Evolutionary conservation across 2,888 invertebrate species (phyloP).

Genomic region (Plagiodera versicolora): DNA sequence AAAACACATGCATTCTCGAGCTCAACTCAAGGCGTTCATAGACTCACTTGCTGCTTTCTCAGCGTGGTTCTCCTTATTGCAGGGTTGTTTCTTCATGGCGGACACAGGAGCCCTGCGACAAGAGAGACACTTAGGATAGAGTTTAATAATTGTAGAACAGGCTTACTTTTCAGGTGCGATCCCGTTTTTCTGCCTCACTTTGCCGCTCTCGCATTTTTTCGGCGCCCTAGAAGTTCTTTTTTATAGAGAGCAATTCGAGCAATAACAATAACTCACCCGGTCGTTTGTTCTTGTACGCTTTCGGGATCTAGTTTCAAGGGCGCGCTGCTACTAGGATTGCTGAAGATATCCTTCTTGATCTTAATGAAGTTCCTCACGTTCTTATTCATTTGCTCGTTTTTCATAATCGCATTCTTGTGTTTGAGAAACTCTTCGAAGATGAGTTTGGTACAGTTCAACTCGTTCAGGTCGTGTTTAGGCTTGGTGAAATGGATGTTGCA

Average conservation of each 20-base stretch:
- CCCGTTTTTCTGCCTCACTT: not conserved
- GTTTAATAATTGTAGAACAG: not conserved
- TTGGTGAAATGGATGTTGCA: conserved; percentile 30
- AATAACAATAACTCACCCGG: not conserved
- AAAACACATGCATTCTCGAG: not conserved
- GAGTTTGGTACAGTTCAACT: conserved; percentile 31
- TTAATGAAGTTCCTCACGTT: conserved; percentile 35
- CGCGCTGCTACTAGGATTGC: conserved; percentile 23
- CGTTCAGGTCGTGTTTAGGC: conserved; percentile 26
- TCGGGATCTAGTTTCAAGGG: conserved; percentile 21
- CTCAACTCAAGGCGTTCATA: too few relatives aligned
- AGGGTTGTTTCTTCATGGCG: not conserved
- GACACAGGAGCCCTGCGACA: not conserved
- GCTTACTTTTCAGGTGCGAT: not conserved
- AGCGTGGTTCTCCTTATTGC: not conserved
- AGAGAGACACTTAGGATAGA: not conserved
- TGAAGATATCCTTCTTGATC: conserved; percentile 36
- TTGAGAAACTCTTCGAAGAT: conserved; percentile 38
- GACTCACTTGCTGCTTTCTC: not conserved
- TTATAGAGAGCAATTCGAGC: not conserved
- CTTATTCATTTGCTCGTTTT: conserved; percentile 30
- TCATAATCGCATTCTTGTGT: conserved; percentile 28
- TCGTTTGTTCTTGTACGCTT: conserved; percentile 6
- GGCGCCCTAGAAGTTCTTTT: not conserved
- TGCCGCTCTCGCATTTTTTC: not conserved